A percentile compares a stretch with the other conserved stretches of the same genome.
Conservation (phyloP, 2,888 invertebrate species). For the Asteroscopus sphinx region DNA sequence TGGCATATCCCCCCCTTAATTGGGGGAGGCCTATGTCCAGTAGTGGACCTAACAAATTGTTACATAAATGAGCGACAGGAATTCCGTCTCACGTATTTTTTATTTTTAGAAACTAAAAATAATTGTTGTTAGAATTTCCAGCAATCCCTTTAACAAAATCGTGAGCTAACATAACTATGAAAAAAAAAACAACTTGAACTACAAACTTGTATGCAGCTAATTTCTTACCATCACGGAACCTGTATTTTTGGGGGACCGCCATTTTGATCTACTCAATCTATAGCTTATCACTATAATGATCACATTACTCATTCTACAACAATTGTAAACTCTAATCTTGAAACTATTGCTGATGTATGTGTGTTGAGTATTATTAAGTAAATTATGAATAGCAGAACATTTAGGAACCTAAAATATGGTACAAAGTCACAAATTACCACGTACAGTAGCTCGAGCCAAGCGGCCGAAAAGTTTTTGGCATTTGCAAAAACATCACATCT, state of each 20-base stretch:
- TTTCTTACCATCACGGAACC: conserved; percentile 79
- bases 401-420: too few relatives aligned
- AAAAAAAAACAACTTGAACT: conserved; percentile 28
- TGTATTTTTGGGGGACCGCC: conserved; percentile 85
- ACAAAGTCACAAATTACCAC: too few relatives aligned
- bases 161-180: conserved; percentile 24
- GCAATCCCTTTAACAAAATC: background rate
- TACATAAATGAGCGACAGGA: too few relatives aligned
- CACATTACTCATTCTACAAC: conserved; percentile 49
- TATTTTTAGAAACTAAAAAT: background rate
- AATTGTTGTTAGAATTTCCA: background rate
- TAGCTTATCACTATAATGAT: conserved; percentile 77
- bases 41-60: too few relatives aligned
- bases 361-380: too few relatives aligned
- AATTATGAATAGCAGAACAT: too few relatives aligned
- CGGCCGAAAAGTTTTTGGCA: too few relatives aligned
- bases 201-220: conserved; percentile 66
- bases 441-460: too few relatives aligned
- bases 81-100: background rate
- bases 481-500: too few relatives aligned
- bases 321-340: background rate
- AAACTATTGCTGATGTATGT: conserved; percentile 62
- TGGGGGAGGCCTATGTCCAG: too few relatives aligned
- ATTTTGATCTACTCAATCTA: conserved; percentile 84
- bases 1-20: too few relatives aligned